Percentiles rank a stretch among this genome's conserved stretches.
Conservation (phyloP, 1,140 invertebrate species). For the Acromyrmex heyeri region DNA sequence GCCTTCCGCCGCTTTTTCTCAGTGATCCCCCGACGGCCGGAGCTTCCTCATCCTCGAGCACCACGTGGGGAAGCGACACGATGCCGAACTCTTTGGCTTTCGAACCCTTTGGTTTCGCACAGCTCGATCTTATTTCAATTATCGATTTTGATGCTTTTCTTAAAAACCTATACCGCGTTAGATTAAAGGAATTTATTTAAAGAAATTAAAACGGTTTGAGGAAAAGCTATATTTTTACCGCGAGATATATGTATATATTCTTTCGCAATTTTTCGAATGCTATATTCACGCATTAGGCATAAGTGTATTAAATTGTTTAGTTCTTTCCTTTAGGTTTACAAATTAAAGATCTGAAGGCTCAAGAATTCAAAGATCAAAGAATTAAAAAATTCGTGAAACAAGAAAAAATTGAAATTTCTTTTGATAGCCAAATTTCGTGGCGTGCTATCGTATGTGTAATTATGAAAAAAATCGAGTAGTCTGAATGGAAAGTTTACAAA, state of each 20-base stretch:
- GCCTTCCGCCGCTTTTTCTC: slow-evolving; percentile 63
- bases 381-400: slow-evolving; percentile 13
- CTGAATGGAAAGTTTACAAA: background rate
- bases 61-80: slow-evolving; percentile 2
- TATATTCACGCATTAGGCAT: background rate
- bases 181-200: slow-evolving; percentile 38
- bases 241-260: background rate
- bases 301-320: background rate
- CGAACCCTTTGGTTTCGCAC: background rate
- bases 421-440: background rate
- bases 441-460: background rate
- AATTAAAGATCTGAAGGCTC: slow-evolving; percentile 31
- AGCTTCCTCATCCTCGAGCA: slow-evolving; percentile 60
- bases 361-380: slow-evolving; percentile 29
- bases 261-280: background rate
- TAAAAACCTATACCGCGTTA: background rate
- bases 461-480: background rate
- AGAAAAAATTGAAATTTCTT: background rate
- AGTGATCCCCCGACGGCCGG: slow-evolving; percentile 57
- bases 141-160: background rate
- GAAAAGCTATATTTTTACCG: slow-evolving; percentile 10
- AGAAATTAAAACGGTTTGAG: background rate
- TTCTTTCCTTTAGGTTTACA: background rate
- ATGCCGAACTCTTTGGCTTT: slow-evolving; percentile 15
- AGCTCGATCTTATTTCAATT: slow-evolving; percentile 8